Percentiles rank a stretch among this genome's conserved stretches.
phyloP scores from a whole-genome alignment of 2,888 invertebrate species.

The Fragum sueziense region DNA sequence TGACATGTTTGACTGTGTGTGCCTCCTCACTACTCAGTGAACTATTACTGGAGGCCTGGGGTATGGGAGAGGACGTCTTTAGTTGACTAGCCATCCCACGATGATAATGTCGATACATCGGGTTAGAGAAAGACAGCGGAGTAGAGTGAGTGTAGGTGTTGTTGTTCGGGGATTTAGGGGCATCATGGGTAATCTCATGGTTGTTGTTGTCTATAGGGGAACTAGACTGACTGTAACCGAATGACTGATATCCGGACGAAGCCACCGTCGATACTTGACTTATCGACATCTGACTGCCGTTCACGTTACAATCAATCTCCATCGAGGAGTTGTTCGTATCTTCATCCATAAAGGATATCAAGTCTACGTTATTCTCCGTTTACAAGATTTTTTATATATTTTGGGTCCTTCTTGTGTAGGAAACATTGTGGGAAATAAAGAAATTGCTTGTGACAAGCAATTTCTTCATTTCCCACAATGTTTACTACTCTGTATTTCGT shows the following conservation, averaged over 20 bases:
- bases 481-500: no score
- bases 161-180: conserved; percentile 67
- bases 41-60: conserved; percentile 70
- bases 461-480: no score
- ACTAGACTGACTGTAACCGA: conserved; percentile 93
- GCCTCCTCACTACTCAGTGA: conserved; percentile 76
- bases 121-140: conserved; percentile 91
- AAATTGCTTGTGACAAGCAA: no score
- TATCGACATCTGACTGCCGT: conserved; percentile 89
- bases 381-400: no score
- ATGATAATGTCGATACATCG: conserved; percentile 87
- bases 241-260: conserved; percentile 93
- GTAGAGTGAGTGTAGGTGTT: conserved; percentile 67
- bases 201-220: conserved; percentile 88
- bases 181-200: conserved; percentile 59
- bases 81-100: conserved; percentile 61
- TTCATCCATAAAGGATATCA: conserved; percentile 84
- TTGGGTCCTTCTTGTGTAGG: no score
- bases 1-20: conserved; percentile 64
- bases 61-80: conserved; percentile 59
- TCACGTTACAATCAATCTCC: conserved; percentile 74
- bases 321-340: conserved; percentile 83
- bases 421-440: no score
- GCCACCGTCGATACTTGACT: conserved; percentile 86
- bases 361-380: conserved; percentile 79